These are phyloP conservation scores for Oligia fasciuncula DNA, from an alignment of 2,888 invertebrate species.

Conservation along the genomic window DNA sequence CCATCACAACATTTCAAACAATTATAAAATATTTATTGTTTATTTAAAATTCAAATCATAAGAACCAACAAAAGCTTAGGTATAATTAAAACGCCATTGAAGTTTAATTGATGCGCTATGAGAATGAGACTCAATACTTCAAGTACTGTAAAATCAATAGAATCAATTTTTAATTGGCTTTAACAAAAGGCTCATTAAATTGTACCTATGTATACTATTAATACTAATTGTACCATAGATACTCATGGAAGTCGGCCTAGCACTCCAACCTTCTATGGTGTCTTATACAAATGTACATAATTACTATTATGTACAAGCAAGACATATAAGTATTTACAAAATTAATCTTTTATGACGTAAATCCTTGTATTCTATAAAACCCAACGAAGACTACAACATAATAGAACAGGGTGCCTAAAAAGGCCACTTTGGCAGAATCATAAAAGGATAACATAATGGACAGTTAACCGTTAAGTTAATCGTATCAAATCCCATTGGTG, in stretches of 20 bases:
- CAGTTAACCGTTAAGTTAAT: too few relatives aligned
- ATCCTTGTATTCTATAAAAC: not conserved
- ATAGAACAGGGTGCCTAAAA: too few relatives aligned
- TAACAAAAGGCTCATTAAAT: not conserved
- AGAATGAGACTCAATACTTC: not conserved
- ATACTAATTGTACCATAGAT: too few relatives aligned
- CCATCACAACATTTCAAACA: not conserved
- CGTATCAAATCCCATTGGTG: too few relatives aligned
- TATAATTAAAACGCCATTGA: conserved; percentile 23
- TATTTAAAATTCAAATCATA: not conserved
- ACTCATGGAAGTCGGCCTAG: not conserved
- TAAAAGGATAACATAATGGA: too few relatives aligned
- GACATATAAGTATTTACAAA: not conserved
- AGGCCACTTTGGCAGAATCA: too few relatives aligned
- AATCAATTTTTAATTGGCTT: not conserved
- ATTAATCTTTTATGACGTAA: not conserved
- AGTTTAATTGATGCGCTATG: conserved; percentile 1
- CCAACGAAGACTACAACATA: not conserved
- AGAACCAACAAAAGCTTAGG: not conserved
- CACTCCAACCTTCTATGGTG: not conserved
- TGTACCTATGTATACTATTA: not conserved
- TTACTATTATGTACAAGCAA: not conserved
- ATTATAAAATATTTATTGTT: not conserved
- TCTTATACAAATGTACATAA: not conserved
- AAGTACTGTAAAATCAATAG: not conserved